Conservation (phyloP, 2,113 vertebrate species). For the Lampris megalopsis region DNA sequence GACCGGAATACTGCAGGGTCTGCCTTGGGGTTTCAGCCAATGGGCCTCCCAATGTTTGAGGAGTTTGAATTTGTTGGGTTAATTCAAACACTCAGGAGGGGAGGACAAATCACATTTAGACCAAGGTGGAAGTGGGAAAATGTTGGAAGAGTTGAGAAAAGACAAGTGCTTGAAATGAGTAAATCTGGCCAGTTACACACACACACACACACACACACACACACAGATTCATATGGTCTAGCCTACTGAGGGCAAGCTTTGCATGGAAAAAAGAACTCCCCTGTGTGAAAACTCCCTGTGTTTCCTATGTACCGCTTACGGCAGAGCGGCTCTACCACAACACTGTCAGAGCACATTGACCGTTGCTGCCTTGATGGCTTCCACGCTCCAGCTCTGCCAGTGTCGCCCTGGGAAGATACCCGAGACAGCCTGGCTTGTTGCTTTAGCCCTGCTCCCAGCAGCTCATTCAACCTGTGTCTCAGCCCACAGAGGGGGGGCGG, state of each 20-base stretch:
- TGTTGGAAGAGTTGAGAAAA: conserved; percentile 1
- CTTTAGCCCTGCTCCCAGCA: conserved; percentile 65
- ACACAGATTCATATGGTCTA: not conserved
- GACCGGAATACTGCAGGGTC: conserved; percentile 41
- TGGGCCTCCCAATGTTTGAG: conserved; percentile 10
- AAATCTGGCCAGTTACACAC: conserved; percentile 31
- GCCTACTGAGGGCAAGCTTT: conserved; percentile 34
- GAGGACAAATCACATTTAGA: not conserved
- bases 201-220: conserved; percentile 31
- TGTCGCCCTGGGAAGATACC: conserved; percentile 49
- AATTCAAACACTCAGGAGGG: conserved; percentile 25
- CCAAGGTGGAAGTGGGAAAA: conserved; percentile 19
- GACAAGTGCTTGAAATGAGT: conserved; percentile 24
- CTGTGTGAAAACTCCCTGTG: conserved; percentile 61
- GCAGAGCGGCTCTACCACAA: conserved; percentile 75
- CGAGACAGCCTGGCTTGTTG: conserved; percentile 65
- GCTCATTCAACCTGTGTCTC: conserved; percentile 41
- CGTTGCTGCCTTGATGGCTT: conserved; percentile 56
- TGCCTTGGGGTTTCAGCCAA: conserved; percentile 15
- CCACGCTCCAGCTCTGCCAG: conserved; percentile 55
- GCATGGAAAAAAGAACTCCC: conserved; percentile 50
- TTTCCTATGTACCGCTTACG: conserved; percentile 70
- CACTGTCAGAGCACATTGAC: conserved; percentile 79
- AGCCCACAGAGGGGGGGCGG: conserved; percentile 7
- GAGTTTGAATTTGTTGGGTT: not conserved